Evolutionary conservation across 2,797 vertebrate species (phyloP).

Genomic region (Cephalopachus bancanus): DNA sequence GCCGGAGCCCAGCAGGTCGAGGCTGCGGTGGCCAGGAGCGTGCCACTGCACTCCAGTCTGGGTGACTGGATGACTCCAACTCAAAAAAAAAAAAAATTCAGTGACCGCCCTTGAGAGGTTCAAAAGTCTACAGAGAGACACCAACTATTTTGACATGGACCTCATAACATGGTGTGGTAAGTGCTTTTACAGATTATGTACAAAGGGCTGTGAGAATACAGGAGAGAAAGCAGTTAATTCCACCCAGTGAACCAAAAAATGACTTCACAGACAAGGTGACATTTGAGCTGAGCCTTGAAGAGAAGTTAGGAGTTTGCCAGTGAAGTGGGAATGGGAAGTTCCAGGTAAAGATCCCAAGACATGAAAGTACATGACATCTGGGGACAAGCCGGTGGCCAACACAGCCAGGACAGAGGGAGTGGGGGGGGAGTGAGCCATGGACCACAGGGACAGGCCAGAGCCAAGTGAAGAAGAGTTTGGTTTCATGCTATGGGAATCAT

Average conservation of each 20-base stretch:
- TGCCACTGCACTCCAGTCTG: too few relatives aligned
- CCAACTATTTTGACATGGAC: neutral
- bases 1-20: too few relatives aligned
- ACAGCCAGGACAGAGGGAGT: neutral
- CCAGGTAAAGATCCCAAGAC: neutral
- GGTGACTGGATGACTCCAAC: too few relatives aligned
- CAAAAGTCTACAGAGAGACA: neutral
- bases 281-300: neutral
- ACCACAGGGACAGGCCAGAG: neutral
- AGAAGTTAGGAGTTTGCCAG: neutral
- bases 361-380: neutral
- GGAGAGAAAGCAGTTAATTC: neutral
- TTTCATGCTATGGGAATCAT: neutral
- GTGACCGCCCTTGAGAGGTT: neutral
- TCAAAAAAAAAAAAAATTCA: neutral
- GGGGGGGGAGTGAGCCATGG: too few relatives aligned
- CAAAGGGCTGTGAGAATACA: neutral
- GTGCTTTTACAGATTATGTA: neutral
- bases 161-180: neutral
- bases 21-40: too few relatives aligned
- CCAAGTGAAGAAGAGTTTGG: neutral
- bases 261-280: neutral
- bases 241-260: neutral
- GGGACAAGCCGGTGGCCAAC: neutral
- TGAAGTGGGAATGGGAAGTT: neutral